phyloP scores from a whole-genome alignment of 1,140 invertebrate genomes.

The Hormaphis cornu region DNA sequence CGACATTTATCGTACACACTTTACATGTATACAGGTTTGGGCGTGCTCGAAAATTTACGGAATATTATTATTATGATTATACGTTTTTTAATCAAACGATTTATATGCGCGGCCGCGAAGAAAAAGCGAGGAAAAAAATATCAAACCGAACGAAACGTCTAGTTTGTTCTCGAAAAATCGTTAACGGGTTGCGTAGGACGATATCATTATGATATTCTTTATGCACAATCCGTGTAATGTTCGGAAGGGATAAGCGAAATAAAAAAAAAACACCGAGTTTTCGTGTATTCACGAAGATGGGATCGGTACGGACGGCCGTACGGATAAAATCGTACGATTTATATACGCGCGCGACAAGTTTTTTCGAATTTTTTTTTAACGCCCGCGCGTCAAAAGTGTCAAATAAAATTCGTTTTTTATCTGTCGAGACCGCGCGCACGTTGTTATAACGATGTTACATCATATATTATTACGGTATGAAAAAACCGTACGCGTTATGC shows the following conservation, averaged over 20 bases:
- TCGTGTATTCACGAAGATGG: too few species aligned
- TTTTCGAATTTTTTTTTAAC: background rate
- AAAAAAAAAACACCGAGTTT: too few species aligned
- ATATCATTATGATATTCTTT: too few species aligned
- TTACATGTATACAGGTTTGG: too few species aligned
- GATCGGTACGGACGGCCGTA: background rate
- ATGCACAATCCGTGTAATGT: background rate
- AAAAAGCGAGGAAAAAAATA: background rate
- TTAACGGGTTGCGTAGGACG: too few species aligned
- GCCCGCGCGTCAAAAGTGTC: background rate
- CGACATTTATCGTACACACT: background rate
- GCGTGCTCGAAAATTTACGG: too few species aligned
- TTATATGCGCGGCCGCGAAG: background rate
- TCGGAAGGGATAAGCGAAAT: background rate
- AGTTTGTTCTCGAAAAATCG: too few species aligned
- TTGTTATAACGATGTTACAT: background rate
- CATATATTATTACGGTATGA: background rate
- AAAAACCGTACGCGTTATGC: background rate
- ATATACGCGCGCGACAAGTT: background rate
- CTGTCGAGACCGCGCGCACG: background rate
- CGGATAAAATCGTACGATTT: slow-evolving; percentile 1
- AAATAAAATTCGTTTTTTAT: slow-evolving; percentile 24
- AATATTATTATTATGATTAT: background rate
- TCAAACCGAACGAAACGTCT: background rate
- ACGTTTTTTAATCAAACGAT: background rate